Evolutionary conservation across 1,140 invertebrate species (phyloP).

Genomic region (Mercenaria mercenaria): DNA sequence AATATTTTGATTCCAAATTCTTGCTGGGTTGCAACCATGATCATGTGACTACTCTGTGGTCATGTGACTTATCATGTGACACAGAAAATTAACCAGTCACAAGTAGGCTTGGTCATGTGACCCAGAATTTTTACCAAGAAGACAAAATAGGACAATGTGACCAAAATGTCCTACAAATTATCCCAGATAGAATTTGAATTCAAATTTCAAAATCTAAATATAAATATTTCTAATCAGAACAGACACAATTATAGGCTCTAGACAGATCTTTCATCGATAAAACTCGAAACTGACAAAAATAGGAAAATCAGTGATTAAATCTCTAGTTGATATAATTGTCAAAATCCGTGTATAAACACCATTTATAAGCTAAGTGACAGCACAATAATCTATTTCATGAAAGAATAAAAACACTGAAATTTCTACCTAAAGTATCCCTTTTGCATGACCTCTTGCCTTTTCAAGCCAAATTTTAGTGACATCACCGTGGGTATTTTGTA

Average conservation of each 20-base stretch:
- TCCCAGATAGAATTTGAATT: slow-evolving; percentile 34
- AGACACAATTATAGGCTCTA: slow-evolving; percentile 41
- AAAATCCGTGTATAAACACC: slow-evolving; percentile 51
- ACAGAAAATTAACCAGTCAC: background rate
- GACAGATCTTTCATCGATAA: background rate
- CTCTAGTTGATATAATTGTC: slow-evolving; percentile 18
- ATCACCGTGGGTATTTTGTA: slow-evolving; percentile 51
- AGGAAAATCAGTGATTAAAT: slow-evolving; percentile 15
- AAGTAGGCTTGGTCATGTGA: background rate
- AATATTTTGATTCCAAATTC: slow-evolving; percentile 44
- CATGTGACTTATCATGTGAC: background rate
- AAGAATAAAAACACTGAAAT: slow-evolving; percentile 42
- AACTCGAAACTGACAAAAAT: background rate
- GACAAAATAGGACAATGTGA: background rate
- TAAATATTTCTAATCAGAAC: slow-evolving; percentile 48
- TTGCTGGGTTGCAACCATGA: background rate
- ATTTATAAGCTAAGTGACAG: slow-evolving; percentile 59
- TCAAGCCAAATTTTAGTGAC: slow-evolving; percentile 18
- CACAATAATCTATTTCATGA: slow-evolving; percentile 46
- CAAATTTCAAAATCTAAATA: slow-evolving; percentile 39
- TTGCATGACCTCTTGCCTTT: slow-evolving; percentile 59
- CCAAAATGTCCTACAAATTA: background rate
- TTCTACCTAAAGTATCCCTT: slow-evolving; percentile 38
- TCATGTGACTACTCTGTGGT: background rate
- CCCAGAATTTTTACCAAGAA: background rate